phyloP scores from a whole-genome alignment of 2,113 vertebrate species.

The Anser brachyrhynchus region DNA sequence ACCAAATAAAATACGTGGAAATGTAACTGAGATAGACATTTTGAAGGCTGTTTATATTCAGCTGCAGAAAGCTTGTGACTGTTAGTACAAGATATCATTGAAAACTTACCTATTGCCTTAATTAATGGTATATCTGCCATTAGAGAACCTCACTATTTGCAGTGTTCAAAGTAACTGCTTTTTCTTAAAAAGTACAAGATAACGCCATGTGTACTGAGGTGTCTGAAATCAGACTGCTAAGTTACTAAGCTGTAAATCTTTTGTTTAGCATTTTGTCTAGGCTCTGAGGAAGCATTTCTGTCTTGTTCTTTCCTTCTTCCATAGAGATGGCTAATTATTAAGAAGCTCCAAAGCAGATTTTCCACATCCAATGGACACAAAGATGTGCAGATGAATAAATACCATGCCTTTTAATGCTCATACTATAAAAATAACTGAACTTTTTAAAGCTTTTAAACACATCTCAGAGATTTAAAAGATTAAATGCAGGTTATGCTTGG shows the following conservation, averaged over 20 bases:
- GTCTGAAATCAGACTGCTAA: neutral
- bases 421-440: conserved; percentile 13
- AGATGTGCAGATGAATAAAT: neutral
- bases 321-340: neutral
- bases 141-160: neutral
- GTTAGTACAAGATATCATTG: neutral
- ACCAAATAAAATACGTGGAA: neutral
- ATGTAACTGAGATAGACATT: neutral
- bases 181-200: neutral
- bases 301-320: conserved; percentile 6
- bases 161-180: neutral
- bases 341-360: conserved; percentile 12
- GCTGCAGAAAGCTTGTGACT: neutral
- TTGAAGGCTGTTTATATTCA: conserved; percentile 1
- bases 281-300: neutral
- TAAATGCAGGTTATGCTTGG: conserved; percentile 25
- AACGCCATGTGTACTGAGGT: neutral
- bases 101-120: conserved; percentile 42
- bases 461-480: conserved; percentile 24
- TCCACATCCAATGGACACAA: neutral
- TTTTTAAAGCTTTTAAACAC: conserved; percentile 23
- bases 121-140: neutral
- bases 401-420: conserved; percentile 3
- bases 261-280: neutral
- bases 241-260: conserved; percentile 7